These are phyloP conservation scores for Synergus itoensis DNA, from an alignment of 2,888 invertebrate genomes.

Conservation along the genomic window DNA sequence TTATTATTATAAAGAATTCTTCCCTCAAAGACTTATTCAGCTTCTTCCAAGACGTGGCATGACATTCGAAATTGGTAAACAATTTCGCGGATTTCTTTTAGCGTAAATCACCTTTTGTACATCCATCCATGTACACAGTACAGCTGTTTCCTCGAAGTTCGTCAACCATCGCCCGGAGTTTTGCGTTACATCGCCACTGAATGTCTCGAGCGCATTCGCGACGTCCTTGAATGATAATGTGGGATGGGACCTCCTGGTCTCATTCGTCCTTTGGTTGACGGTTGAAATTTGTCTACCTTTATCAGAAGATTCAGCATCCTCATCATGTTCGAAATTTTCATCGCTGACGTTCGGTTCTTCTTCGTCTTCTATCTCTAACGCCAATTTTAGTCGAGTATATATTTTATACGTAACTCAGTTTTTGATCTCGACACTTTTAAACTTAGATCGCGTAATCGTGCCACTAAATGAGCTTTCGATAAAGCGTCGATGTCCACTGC, in stretches of 20 bases:
- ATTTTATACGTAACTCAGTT: too few species aligned
- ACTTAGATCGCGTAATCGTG: too few species aligned
- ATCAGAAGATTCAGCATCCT: too few species aligned
- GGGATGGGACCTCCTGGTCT: not conserved
- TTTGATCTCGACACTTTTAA: too few species aligned
- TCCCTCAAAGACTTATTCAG: constrained; percentile 46
- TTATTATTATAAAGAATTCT: constrained; percentile 48
- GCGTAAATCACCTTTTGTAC: constrained; percentile 55
- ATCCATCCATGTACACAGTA: constrained; percentile 52
- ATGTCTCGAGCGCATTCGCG: constrained; percentile 13
- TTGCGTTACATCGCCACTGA: constrained; percentile 51
- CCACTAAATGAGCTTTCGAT: too few species aligned
- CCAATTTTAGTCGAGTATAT: too few species aligned
- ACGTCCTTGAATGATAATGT: constrained; percentile 11
- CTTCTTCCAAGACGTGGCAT: constrained; percentile 46
- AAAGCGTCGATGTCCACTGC: too few species aligned
- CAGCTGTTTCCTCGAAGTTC: constrained; percentile 55
- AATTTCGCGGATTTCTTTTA: constrained; percentile 55
- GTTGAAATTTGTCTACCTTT: too few species aligned
- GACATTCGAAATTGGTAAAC: constrained; percentile 48
- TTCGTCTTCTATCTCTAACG: too few species aligned
- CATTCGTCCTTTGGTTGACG: not conserved
- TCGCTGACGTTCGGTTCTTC: too few species aligned
- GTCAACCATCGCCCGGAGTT: constrained; percentile 52
- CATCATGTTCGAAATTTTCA: too few species aligned